Base-by-base conservation (phyloP, 2,797 vertebrate species). In the Phataginus tetradactyla region DNA sequence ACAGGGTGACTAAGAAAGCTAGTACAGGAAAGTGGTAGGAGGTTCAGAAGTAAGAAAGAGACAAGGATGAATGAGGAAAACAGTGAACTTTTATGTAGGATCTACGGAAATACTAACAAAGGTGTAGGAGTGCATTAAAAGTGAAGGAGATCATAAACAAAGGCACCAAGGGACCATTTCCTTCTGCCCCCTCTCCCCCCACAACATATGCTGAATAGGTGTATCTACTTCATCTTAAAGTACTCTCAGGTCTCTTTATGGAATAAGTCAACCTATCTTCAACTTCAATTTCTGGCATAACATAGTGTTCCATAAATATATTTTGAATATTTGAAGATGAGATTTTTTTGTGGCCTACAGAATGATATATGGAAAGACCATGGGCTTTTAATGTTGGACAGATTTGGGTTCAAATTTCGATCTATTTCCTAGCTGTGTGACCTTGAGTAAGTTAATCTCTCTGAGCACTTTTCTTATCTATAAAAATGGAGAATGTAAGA, bases 31-130 rank as follows among this genome's bases (percentile, higher is more conserved):
- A 80, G 37, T 37, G 75, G 34, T 23, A 71, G 59, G 37, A 84
- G 51, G 18, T 77, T 94, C 81, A 80, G 90, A 79, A 94, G 23
- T 21, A n/a, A 88, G 32, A 71, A 32, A 80, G 23, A 93, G 69
- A 85, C 8, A 45, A 93, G 2, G n/a, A 78, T 77, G 11, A 32
- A 32, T 83, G 32, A 79, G 57, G 57, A 92, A 93, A 8, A 55
- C 12, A 63, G 9, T 59, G 61, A 49, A 45, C 59, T 90, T 91
- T 93, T 80, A 57, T 61, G 23, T 86, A 79, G 27, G 23, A 66
- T 90, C 11, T 78, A 64, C 25, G 15, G 64, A 89, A 97, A 81
- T 34, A 63, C 51, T 87, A 83, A 57, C 32, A 83, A 92, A 77
- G 59, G 61, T 53, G 1, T 45, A 11, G 57, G 45, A 95, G 27